phyloP scores from a whole-genome alignment of 2,113 vertebrate species.

The Mungos mungo region DNA sequence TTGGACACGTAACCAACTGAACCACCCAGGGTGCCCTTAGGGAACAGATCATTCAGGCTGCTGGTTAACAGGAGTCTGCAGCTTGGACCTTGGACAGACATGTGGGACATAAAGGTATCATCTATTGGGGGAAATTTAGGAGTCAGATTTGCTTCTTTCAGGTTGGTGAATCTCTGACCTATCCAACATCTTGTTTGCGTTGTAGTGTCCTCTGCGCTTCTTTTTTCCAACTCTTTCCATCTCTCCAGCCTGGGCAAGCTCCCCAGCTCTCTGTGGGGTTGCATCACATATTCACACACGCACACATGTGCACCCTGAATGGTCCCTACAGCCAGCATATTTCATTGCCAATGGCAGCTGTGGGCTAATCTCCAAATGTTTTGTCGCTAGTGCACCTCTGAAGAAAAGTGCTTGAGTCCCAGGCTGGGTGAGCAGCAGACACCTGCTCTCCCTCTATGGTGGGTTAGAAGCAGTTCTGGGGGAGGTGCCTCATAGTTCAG shows the following conservation, averaged over 20 bases:
- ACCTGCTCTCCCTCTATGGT: rapidly evolving
- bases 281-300: not conserved
- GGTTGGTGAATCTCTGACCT: not conserved
- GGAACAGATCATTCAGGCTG: not conserved
- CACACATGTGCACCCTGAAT: not conserved
- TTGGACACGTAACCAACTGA: no score
- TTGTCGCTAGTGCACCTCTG: not conserved
- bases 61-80: not conserved
- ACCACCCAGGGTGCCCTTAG: no score
- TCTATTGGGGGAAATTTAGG: not conserved
- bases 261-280: not conserved
- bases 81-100: not conserved
- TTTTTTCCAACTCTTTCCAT: not conserved
- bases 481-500: rapidly evolving
- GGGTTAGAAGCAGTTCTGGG: not conserved
- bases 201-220: not conserved
- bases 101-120: not conserved
- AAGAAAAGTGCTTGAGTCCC: not conserved
- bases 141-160: not conserved
- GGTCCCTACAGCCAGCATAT: not conserved
- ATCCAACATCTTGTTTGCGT: not conserved
- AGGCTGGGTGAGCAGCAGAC: conserved; percentile 41
- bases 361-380: not conserved
- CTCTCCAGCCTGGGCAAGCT: not conserved
- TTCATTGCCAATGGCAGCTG: not conserved